Evolutionary conservation across 2,888 invertebrate genomes (phyloP).

Genomic region (Drosophila helvetica): DNA sequence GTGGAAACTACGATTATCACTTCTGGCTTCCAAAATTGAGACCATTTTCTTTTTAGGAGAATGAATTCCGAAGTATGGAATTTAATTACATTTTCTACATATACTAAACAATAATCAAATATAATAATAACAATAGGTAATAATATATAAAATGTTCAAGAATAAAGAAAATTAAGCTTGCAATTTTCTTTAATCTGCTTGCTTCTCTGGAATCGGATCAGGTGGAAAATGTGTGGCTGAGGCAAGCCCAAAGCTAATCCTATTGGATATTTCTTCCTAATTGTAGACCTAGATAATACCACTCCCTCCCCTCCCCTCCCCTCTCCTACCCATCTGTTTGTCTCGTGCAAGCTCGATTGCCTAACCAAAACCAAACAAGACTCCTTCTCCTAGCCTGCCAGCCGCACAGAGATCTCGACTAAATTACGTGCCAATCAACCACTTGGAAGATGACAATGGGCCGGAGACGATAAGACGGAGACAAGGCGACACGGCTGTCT

Average conservation of each 20-base stretch:
- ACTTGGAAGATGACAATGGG: constrained; percentile 73
- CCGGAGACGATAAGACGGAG: constrained; percentile 63
- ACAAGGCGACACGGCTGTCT: constrained; percentile 51
- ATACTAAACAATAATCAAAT: too few species aligned
- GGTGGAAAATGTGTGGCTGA: background rate
- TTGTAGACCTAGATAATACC: constrained; percentile 30
- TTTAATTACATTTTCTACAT: too few species aligned
- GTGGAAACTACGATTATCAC: too few species aligned
- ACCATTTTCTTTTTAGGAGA: too few species aligned
- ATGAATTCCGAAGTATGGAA: too few species aligned
- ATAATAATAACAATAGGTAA: too few species aligned
- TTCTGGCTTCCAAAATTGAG: too few species aligned
- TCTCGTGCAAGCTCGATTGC: constrained; percentile 32
- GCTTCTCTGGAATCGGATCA: background rate
- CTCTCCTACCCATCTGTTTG: too few species aligned
- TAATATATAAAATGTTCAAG: too few species aligned
- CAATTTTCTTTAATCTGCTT: too few species aligned
- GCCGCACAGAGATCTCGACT: constrained; percentile 46
- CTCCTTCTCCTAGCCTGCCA: background rate
- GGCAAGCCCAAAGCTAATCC: background rate
- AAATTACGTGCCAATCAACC: constrained; percentile 79
- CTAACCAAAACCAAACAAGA: constrained; percentile 33
- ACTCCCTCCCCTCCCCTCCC: background rate
- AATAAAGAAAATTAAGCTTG: too few species aligned
- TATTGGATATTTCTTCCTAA: constrained; percentile 19